Percentiles rank a stretch among this genome's conserved stretches.
phyloP scores from a whole-genome alignment of 2,797 vertebrate species.

The Coilia nasus region DNA sequence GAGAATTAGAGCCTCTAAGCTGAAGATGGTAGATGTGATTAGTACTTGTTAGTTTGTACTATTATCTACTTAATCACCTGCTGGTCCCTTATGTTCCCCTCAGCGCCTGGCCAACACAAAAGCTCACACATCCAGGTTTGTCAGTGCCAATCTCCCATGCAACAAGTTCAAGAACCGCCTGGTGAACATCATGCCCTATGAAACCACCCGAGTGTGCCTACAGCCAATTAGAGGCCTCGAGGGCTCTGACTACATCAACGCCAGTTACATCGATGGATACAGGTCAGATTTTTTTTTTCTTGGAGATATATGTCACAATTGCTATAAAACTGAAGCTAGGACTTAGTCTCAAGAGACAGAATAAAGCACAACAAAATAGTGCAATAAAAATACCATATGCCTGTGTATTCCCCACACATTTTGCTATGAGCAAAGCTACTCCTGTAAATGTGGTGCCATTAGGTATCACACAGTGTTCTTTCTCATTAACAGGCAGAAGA shows the following conservation, averaged over 20 bases:
- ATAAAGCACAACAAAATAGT: background rate
- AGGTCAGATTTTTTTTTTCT: slow-evolving; percentile 68
- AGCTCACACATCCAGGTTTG: slow-evolving; percentile 95
- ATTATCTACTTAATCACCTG: background rate
- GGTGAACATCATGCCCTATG: slow-evolving; percentile 98
- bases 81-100: background rate
- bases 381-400: background rate
- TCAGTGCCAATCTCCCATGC: slow-evolving; percentile 97
- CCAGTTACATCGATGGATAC: slow-evolving; percentile 96
- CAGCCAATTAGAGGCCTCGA: slow-evolving; percentile 97
- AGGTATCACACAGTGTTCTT: background rate
- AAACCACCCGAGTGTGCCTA: slow-evolving; percentile 93
- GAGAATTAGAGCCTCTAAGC: background rate
- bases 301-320: background rate
- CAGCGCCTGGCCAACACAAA: slow-evolving; percentile 97
- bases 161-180: slow-evolving; percentile 99
- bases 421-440: background rate
- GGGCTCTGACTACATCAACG: slow-evolving; percentile 96
- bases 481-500: background rate
- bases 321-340: background rate
- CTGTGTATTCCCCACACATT: background rate
- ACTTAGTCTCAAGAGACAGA: background rate
- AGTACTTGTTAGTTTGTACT: background rate
- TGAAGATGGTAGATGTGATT: background rate
- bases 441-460: background rate